Percentiles rank a stretch among this genome's conserved stretches.
Evolutionary conservation across 2,888 invertebrate genomes (phyloP).

Genomic region (Pecten maximus): DNA sequence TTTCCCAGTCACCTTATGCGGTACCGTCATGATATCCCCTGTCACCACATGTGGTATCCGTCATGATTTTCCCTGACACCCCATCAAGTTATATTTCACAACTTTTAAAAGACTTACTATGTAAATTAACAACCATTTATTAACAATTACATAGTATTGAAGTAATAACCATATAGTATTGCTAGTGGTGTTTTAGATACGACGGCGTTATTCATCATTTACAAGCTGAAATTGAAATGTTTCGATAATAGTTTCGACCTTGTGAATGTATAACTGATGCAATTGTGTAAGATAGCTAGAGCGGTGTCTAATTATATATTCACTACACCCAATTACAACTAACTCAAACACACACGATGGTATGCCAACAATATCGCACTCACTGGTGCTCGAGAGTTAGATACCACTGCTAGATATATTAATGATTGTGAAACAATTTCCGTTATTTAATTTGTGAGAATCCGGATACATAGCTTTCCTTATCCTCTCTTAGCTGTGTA

Average conservation of each 20-base stretch:
- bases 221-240: not conserved
- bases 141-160: too few relatives aligned
- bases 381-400: not conserved
- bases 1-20: too few relatives aligned
- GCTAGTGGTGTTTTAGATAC: too few relatives aligned
- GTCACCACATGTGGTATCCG: too few relatives aligned
- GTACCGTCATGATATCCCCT: too few relatives aligned
- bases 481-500: not conserved
- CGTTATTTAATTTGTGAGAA: not conserved
- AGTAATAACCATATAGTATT: too few relatives aligned
- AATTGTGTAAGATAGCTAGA: not conserved
- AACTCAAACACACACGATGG: not conserved
- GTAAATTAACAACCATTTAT: too few relatives aligned
- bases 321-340: not conserved
- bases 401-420: not conserved
- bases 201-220: too few relatives aligned
- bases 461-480: not conserved
- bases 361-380: not conserved
- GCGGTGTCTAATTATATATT: constrained; percentile 4
- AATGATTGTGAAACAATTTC: not conserved
- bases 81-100: too few relatives aligned
- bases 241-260: not conserved
- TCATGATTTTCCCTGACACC: too few relatives aligned
- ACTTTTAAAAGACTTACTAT: too few relatives aligned
- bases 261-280: not conserved